Evolutionary conservation across 2,797 vertebrate genomes (phyloP).

Genomic region (Hirundo rustica): DNA sequence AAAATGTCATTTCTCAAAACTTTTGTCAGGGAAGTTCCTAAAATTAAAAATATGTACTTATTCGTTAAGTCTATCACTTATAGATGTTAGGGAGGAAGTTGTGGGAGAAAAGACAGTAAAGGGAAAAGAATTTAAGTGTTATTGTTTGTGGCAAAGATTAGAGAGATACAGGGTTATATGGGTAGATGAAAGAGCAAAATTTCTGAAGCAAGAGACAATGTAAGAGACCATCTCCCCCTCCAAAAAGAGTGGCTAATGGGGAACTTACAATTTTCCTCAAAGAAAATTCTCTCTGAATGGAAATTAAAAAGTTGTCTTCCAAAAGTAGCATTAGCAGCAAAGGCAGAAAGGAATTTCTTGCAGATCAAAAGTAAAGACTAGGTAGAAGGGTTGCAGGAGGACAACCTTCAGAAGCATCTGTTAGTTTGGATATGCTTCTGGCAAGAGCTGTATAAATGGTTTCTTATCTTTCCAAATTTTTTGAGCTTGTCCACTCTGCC

Average conservation of each 20-base stretch:
- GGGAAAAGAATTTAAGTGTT: neutral
- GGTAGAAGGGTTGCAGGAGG: neutral
- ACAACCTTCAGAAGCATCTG: neutral
- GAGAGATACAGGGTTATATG: neutral
- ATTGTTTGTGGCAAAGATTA: neutral
- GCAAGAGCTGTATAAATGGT: neutral
- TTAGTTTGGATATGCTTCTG: conserved; percentile 12
- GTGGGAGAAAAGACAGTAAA: neutral
- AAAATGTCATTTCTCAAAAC: neutral
- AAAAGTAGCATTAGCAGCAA: neutral
- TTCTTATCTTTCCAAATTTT: conserved; percentile 22
- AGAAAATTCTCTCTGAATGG: neutral
- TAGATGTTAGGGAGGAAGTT: neutral
- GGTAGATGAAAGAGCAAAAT: neutral
- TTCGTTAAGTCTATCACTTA: neutral
- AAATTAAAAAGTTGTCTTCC: neutral
- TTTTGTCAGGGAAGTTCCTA: neutral
- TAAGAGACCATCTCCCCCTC: neutral
- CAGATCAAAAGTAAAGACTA: neutral
- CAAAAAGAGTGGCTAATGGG: neutral
- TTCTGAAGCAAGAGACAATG: neutral
- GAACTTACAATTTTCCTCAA: neutral
- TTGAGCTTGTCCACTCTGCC: neutral
- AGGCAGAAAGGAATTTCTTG: neutral
- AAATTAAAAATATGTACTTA: neutral